A percentile compares a stretch with the other conserved stretches of the same genome.
These are phyloP conservation scores for Vireo griseus DNA, from an alignment of 2,797 vertebrate genomes.

Conservation along the genomic window DNA sequence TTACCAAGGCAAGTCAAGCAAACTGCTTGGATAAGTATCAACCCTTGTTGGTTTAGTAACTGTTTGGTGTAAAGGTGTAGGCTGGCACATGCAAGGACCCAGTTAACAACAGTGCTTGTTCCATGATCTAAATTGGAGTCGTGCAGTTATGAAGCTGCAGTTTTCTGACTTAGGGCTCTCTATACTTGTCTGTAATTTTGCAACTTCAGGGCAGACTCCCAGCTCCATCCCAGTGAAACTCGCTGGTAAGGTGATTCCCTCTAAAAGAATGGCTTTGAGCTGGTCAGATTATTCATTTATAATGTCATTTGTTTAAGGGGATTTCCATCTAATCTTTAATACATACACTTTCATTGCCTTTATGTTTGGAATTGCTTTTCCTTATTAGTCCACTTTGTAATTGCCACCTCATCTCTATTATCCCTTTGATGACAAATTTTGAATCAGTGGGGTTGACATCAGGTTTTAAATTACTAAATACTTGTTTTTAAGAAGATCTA, in stretches of 20 bases:
- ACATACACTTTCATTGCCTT: neutral
- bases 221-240: neutral
- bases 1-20: constrained; percentile 4
- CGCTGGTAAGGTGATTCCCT: neutral
- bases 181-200: neutral
- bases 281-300: neutral
- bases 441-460: rapidly evolving
- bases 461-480: neutral
- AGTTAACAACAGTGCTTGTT: neutral
- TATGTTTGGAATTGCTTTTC: neutral
- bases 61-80: constrained; percentile 27
- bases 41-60: neutral
- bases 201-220: neutral
- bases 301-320: neutral
- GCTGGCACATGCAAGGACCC: neutral
- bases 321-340: neutral
- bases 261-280: neutral
- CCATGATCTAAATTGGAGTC: neutral
- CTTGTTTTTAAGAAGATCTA: neutral
- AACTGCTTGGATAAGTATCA: neutral
- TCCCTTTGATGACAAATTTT: neutral
- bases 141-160: neutral
- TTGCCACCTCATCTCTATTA: neutral
- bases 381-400: neutral
- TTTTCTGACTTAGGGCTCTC: neutral